Conservation (phyloP, 2,797 vertebrate genomes). For the Huso huso region DNA sequence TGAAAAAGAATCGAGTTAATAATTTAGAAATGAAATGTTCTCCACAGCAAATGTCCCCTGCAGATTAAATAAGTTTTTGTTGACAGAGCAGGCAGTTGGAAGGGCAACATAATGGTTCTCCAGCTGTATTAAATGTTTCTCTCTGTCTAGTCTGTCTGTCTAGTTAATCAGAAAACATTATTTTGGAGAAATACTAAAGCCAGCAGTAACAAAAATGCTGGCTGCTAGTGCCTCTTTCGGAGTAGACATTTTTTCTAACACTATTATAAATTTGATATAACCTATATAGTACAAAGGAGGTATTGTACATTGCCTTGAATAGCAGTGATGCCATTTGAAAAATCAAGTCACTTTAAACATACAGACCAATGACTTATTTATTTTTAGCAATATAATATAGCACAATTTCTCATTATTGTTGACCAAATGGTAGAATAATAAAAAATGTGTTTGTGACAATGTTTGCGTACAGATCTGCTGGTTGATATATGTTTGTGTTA, state of each 20-base stretch:
- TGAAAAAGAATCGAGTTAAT: not conserved
- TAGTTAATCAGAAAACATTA: conserved; percentile 7
- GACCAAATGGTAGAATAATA: too few species aligned
- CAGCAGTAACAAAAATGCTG: conserved; percentile 8
- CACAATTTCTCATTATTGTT: too few species aligned
- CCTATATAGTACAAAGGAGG: too few species aligned
- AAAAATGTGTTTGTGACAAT: too few species aligned
- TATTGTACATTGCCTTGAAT: too few species aligned
- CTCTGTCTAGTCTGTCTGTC: conserved; percentile 4
- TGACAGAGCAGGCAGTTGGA: conserved; percentile 45
- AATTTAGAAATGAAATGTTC: not conserved
- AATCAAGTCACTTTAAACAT: too few species aligned
- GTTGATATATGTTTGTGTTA: too few species aligned
- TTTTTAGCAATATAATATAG: too few species aligned
- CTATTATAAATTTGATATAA: too few species aligned
- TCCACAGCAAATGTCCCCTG: conserved; percentile 1
- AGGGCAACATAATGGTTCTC: conserved; percentile 26
- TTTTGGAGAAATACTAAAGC: conserved; percentile 12
- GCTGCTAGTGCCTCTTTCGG: conserved; percentile 7
- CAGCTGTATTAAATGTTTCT: conserved; percentile 7
- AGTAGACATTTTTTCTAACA: conserved; percentile 13
- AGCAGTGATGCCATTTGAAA: too few species aligned
- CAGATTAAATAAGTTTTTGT: conserved; percentile 25
- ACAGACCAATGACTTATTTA: too few species aligned
- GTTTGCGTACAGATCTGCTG: too few species aligned